phyloP scores from a whole-genome alignment of 2,888 invertebrate species.

The Hypomecis atomaria region DNA sequence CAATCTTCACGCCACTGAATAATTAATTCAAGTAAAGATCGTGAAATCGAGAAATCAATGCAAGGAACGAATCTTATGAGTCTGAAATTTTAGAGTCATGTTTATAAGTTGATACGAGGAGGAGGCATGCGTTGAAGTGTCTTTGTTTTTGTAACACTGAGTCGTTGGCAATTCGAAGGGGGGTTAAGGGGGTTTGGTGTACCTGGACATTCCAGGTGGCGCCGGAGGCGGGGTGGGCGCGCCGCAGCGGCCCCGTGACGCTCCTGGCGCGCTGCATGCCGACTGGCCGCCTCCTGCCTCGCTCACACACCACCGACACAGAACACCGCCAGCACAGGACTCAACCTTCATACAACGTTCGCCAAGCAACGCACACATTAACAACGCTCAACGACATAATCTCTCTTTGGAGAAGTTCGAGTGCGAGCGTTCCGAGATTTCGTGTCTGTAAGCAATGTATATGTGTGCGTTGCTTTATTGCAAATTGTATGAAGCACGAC shows the following conservation, averaged over 20 bases:
- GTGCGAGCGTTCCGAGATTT: too few relatives aligned
- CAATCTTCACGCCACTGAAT: background rate
- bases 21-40: background rate
- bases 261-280: constrained; percentile 80
- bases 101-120: constrained; percentile 11
- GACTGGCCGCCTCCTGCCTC: constrained; percentile 72
- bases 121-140: background rate
- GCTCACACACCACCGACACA: constrained; percentile 3
- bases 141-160: constrained; percentile 13
- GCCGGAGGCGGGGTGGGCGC: constrained; percentile 91
- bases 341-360: too few relatives aligned
- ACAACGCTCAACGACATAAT: too few relatives aligned
- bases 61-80: constrained; percentile 15
- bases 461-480: too few relatives aligned
- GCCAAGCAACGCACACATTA: too few relatives aligned
- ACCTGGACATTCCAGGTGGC: constrained; percentile 94
- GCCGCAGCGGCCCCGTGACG: constrained; percentile 86
- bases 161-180: background rate
- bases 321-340: too few relatives aligned
- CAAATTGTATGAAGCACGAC: too few relatives aligned
- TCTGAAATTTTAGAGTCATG: constrained; percentile 17
- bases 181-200: constrained; percentile 42
- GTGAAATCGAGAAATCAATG: constrained; percentile 20
- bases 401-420: too few relatives aligned
- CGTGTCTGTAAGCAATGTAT: too few relatives aligned